phyloP scores from a whole-genome alignment of 2,888 invertebrate species.

The Mycalesis mineus region DNA sequence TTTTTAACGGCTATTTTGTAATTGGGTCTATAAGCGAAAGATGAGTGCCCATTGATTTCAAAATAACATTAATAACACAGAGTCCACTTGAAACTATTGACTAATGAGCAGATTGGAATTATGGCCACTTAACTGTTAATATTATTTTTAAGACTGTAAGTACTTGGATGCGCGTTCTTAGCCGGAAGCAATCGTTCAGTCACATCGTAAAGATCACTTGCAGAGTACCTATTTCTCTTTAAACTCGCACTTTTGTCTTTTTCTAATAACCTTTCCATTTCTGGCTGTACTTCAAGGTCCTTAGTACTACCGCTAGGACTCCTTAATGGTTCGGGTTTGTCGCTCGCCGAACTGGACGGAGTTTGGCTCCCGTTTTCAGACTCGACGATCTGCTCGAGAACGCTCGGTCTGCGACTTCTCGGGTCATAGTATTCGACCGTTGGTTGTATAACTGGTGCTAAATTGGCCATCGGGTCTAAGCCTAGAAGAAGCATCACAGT shows the following conservation, averaged over 20 bases:
- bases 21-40: background rate
- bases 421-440: constrained; percentile 70
- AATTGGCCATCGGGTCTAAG: constrained; percentile 79
- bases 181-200: constrained; percentile 76
- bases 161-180: constrained; percentile 78
- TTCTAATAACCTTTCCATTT: constrained; percentile 57
- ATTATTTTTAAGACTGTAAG: constrained; percentile 81
- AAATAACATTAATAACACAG: constrained; percentile 24
- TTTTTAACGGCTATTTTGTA: constrained; percentile 4
- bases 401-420: constrained; percentile 57
- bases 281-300: constrained; percentile 51
- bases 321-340: constrained; percentile 50
- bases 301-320: constrained; percentile 57
- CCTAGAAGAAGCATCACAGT: constrained; percentile 85
- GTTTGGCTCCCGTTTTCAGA: constrained; percentile 67
- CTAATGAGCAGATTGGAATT: constrained; percentile 68
- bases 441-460: constrained; percentile 60
- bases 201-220: constrained; percentile 82
- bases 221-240: constrained; percentile 81
- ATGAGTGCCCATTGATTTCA: constrained; percentile 12
- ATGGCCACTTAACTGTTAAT: constrained; percentile 59
- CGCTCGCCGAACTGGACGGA: constrained; percentile 65
- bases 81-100: constrained; percentile 41
- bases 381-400: constrained; percentile 69
- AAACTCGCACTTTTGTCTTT: constrained; percentile 53